Evolutionary conservation across 2,113 vertebrate species (phyloP).

Genomic region (Mellivora capensis): DNA sequence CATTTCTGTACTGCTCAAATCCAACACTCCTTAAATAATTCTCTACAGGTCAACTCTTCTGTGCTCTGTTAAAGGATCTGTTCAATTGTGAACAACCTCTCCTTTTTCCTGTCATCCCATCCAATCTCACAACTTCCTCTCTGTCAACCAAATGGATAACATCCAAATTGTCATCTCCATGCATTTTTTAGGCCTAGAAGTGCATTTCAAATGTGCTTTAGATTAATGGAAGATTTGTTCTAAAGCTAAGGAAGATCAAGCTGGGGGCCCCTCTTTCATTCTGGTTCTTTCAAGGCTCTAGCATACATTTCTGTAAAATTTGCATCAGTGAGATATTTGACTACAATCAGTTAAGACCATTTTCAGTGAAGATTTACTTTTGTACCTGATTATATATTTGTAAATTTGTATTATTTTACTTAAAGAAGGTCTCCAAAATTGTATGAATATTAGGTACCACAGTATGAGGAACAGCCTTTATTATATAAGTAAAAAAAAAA

Average conservation of each 20-base stretch:
- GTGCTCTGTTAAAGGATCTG: not conserved
- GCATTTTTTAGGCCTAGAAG: not conserved
- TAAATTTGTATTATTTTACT: not conserved
- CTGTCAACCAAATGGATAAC: not conserved
- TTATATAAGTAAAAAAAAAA: not conserved
- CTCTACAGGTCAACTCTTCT: not conserved
- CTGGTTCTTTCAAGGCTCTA: not conserved
- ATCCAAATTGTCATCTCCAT: not conserved
- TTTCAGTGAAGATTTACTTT: not conserved
- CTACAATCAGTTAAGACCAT: not conserved
- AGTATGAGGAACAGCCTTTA: not conserved
- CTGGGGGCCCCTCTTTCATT: not conserved
- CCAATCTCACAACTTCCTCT: not conserved
- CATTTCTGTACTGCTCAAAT: not conserved
- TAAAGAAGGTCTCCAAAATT: not conserved
- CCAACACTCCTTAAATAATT: not conserved
- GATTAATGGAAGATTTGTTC: not conserved
- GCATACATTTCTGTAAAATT: not conserved
- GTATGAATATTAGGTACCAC: not conserved
- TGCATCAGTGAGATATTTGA: not conserved
- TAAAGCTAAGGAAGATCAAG: not conserved
- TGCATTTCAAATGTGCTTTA: not conserved
- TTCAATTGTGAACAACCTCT: not conserved
- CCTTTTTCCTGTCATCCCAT: too few relatives aligned
- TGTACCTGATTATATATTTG: not conserved